Evolutionary conservation across 2,113 vertebrate species (phyloP), one percentile per base, ranked within the genome.

Genomic region (Cryptomyrus ogoouensis): DNA sequence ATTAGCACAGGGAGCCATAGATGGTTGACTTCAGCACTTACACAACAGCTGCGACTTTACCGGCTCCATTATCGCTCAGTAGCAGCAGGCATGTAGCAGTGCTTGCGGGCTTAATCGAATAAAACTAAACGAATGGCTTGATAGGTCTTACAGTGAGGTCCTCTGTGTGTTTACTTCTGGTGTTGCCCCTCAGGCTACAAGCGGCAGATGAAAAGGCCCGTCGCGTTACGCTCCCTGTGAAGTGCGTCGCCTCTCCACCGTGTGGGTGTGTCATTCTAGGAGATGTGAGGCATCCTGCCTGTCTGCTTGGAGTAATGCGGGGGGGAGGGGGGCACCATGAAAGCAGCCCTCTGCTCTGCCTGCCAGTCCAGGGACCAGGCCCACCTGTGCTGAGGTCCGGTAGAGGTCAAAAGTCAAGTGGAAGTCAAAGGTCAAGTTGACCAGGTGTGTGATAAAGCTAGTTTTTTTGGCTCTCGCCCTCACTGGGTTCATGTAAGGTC

Each of bases 81-180:
- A 35, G 52, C 27, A 62, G 66, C 87, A 66, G 70, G 87, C 83
- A 47, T 47, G 74, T 50, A 86, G 88, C 91, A 87, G 89, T 50
- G 88, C 90, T 92, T 44, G 58, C 93, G 90, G 90, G 90, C 89
- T 91, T 92, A 91, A 92, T 94, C 91, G 89, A 92, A 94, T 92
- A 91, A 92, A 90, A 90, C 12, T 77, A 91, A 90, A 89, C 88
- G 83, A 47, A 89, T 52, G 89, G 49, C 87, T 53, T 52, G 89
- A 42, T 42, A 80, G 74, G 74, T 42, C 74, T 80, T 80, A 80
- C 74, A 17, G 31, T 39, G 74, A 42, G 17, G 74, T 42, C 90
- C 89, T 19, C 12, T 88, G 84, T 49, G 50, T 90, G 13, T 58
- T 17, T 39, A 83, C 62, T 62, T 62, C 87, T 53, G 58, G 53